These are phyloP conservation scores for Melikaiella ostensackeni DNA, from an alignment of 2,888 invertebrate species.

Conservation along the genomic window DNA sequence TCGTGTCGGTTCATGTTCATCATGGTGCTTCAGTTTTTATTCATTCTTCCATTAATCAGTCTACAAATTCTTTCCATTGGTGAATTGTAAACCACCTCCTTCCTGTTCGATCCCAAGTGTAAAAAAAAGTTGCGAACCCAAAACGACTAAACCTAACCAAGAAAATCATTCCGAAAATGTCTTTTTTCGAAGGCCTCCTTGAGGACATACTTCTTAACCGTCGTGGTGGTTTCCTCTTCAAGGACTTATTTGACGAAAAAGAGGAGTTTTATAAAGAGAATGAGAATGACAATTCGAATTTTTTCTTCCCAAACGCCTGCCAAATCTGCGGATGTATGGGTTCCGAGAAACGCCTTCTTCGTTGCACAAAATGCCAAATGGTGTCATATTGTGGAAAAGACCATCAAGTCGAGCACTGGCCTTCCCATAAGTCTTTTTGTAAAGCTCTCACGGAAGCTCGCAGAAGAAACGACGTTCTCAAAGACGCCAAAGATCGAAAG, in stretches of 20 bases:
- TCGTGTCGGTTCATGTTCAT: no score
- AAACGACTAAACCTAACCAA: not conserved
- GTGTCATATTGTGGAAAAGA: not conserved
- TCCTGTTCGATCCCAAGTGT: not conserved
- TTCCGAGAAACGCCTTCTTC: not conserved
- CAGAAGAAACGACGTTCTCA: not conserved
- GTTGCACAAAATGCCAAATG: slow-evolving; percentile 19
- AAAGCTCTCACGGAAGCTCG: not conserved
- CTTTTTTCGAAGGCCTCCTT: no score
- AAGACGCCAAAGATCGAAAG: not conserved
- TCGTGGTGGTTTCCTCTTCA: no score
- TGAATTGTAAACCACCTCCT: not conserved
- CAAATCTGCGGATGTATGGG: slow-evolving; percentile 4
- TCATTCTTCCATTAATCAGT: not conserved
- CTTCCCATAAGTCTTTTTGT: not conserved
- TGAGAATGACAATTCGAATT: not conserved
- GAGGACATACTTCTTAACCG: not conserved
- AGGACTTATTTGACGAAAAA: not conserved
- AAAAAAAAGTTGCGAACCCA: not conserved
- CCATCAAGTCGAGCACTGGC: slow-evolving; percentile 4
- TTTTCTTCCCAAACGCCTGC: slow-evolving; percentile 17
- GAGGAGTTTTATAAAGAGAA: not conserved
- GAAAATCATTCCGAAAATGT: not conserved
- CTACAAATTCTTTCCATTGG: not conserved
- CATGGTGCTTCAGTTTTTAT: not conserved